These are phyloP conservation scores for Pectinophora gossypiella DNA, from an alignment of 1,140 invertebrate species.

Conservation along the genomic window DNA sequence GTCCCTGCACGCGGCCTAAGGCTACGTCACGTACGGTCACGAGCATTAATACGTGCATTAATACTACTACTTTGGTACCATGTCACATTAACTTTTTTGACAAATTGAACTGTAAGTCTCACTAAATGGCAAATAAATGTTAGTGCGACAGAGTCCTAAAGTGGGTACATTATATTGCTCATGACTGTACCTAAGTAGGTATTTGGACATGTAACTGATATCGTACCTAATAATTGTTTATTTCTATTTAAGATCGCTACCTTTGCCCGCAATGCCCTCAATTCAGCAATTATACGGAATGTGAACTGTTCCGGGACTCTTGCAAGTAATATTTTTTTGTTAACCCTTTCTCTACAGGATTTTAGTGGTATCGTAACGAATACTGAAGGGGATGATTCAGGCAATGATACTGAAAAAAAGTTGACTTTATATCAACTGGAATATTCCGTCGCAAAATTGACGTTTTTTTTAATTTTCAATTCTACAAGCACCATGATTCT, in stretches of 20 bases:
- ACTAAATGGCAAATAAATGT: background rate
- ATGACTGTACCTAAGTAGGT: background rate
- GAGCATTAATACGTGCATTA: too few species aligned
- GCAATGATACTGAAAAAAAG: too few species aligned
- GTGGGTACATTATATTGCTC: background rate
- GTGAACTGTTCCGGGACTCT: slow-evolving; percentile 55
- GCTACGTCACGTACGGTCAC: too few species aligned
- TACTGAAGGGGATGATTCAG: too few species aligned
- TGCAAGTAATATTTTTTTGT: slow-evolving; percentile 36
- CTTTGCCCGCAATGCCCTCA: slow-evolving; percentile 56
- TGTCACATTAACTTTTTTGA: too few species aligned
- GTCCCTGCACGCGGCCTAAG: too few species aligned
- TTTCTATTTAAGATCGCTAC: slow-evolving; percentile 45
- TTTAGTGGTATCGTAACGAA: too few species aligned
- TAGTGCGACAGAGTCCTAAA: background rate
- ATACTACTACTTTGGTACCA: too few species aligned
- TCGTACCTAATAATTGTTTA: slow-evolving; percentile 2
- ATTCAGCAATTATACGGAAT: slow-evolving; percentile 49
- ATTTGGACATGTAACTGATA: background rate
- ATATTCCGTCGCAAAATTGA: too few species aligned
- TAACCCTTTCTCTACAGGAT: background rate
- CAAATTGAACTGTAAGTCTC: background rate
- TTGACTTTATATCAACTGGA: too few species aligned
- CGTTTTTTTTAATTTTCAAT: too few species aligned
- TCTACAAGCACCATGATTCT: too few species aligned